Base-by-base conservation (phyloP, 2,888 invertebrate genomes). In the Sisyra nigra region DNA sequence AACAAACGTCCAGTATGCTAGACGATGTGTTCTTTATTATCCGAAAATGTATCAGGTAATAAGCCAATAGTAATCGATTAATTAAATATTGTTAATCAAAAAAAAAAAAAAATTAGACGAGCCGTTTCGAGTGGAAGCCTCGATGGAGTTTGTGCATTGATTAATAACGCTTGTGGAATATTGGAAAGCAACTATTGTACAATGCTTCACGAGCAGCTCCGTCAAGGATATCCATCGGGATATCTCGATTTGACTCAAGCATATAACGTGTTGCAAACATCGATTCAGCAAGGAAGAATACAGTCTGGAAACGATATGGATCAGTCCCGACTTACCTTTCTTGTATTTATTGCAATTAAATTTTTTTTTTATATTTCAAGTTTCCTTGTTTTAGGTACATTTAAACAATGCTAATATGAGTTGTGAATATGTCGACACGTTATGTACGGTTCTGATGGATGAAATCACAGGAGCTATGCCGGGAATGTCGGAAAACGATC, bases 1-100 rank as follows among this genome's bases (percentile, higher is more conserved):
- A 76, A 45, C 73, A 80, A 50, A 81, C 81, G 1, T 92, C 93
- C 2, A 93, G 89, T 51, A 81, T 98, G 69, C 86, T 97, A 0
- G 98, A 98, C 60, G 97, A 98, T 62, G 85, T 94, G 1, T 97
- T 97, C 65, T 98, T 91, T 60, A 92, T 98, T 50, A 78, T 96
- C 2, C 81, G 92, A 54, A 97, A 97, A 66, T 91, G 93, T 53
- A 84, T 96, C 41, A 73, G 84, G 86, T 79, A 57, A 3, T 35
- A 24, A 24, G 3, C 7, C 24, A 24, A 24, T 24, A 5, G 7
- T 24, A 24, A 24, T n/a, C n/a, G n/a, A n/a, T n/a, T n/a, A n/a
- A n/a, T 24, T 24, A 5, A 24, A 24, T 24, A 24, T 24, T 24
- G n/a, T n/a, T n/a, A n/a, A n/a, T n/a, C n/a, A n/a, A 24, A 24